A percentile compares a stretch with the other conserved stretches of the same genome.
Conservation (phyloP, 2,888 invertebrate species). For the Elgonia sp. region DNA sequence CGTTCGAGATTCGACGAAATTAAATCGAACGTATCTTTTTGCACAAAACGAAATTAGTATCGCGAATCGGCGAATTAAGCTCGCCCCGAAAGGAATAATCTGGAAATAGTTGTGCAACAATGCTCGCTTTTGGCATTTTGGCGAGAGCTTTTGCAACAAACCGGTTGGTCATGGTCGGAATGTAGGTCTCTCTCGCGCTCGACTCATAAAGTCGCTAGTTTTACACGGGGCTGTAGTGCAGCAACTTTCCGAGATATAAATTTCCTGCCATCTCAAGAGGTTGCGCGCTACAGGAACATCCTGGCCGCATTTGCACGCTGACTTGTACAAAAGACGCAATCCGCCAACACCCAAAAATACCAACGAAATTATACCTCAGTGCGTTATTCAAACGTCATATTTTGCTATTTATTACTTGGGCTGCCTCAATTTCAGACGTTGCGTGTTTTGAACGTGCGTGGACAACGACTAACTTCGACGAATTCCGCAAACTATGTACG, state of each 20-base stretch:
- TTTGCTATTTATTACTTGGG: conserved; percentile 13
- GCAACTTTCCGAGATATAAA: conserved; percentile 79
- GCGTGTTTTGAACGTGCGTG: conserved; percentile 17
- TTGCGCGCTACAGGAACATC: conserved; percentile 60
- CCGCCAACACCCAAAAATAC: conserved; percentile 43
- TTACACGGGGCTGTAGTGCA: conserved; percentile 75
- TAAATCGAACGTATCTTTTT: conserved; percentile 41
- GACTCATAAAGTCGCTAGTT: conserved; percentile 79
- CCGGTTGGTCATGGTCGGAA: conserved; percentile 73
- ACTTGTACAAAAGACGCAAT: conserved; percentile 47
- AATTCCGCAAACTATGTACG: conserved; percentile 6
- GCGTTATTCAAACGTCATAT: conserved; percentile 41
- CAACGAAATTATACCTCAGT: conserved; percentile 7
- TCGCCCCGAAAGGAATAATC: conserved; percentile 56
- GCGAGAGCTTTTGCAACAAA: conserved; percentile 55
- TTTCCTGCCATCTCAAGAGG: conserved; percentile 75
- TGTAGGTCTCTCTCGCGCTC: conserved; percentile 77
- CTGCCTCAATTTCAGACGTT: neutral
- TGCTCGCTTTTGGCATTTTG: conserved; percentile 55
- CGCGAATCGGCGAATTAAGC: conserved; percentile 51
- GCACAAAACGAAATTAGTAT: conserved; percentile 30
- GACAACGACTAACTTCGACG: conserved; percentile 23
- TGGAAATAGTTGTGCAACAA: conserved; percentile 69
- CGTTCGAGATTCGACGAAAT: conserved; percentile 10
- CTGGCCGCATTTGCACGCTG: conserved; percentile 71